Percentiles rank a stretch among this genome's conserved stretches.
phyloP scores from a whole-genome alignment of 1,140 invertebrate genomes.

The Armadillidium nasatum region DNA sequence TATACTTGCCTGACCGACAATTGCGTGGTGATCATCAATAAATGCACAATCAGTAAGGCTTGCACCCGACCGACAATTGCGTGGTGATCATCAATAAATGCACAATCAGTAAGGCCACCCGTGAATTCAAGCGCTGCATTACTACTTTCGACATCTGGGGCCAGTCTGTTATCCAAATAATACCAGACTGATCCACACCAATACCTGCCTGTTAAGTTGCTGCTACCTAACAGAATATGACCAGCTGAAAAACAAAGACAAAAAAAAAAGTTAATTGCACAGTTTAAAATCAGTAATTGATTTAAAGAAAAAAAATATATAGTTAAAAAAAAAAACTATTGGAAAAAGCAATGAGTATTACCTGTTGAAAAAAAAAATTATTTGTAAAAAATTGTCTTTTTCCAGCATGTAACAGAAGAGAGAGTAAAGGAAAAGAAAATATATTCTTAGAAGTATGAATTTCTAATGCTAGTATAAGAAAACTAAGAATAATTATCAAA shows the following conservation, averaged over 20 bases:
- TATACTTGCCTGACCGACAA: neutral
- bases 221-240: neutral
- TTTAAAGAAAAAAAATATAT: too few species aligned
- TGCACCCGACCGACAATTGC: neutral
- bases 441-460: too few species aligned
- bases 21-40: neutral
- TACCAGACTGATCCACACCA: neutral
- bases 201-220: neutral
- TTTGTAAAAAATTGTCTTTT: too few species aligned
- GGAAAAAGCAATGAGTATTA: too few species aligned
- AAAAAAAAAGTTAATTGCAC: too few species aligned
- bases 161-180: neutral
- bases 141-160: neutral
- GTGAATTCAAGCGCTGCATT: conserved; percentile 1
- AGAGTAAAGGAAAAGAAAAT: too few species aligned
- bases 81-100: neutral
- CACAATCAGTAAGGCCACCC: neutral
- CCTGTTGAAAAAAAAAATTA: too few species aligned
- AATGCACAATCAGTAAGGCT: conserved; percentile 4
- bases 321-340: too few species aligned
- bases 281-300: too few species aligned
- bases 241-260: neutral
- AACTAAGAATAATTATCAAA: too few species aligned
- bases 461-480: too few species aligned
- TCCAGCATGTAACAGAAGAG: too few species aligned